phyloP scores from a whole-genome alignment of 2,888 invertebrate species.

The Nipponacmea schrenckii region DNA sequence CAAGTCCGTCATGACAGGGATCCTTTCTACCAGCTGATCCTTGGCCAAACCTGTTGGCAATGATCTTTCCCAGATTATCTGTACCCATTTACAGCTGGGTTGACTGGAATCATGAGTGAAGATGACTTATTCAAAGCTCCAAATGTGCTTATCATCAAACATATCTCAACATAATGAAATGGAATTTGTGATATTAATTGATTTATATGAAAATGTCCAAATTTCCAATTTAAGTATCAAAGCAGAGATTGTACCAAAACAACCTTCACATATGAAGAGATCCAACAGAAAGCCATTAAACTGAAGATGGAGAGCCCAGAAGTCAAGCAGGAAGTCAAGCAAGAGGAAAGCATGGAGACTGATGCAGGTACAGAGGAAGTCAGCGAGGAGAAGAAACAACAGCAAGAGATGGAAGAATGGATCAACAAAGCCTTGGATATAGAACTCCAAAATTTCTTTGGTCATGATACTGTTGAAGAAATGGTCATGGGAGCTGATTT shows the following conservation, averaged over 20 bases:
- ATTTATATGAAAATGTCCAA: too few relatives aligned
- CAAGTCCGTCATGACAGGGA: too few relatives aligned
- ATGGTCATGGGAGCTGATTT: slow-evolving; percentile 1
- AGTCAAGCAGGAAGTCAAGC: background rate
- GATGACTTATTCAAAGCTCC: too few relatives aligned
- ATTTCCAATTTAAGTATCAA: background rate
- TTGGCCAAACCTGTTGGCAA: too few relatives aligned
- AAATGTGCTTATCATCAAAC: too few relatives aligned
- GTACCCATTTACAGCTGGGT: too few relatives aligned
- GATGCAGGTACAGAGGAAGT: background rate
- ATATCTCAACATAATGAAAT: too few relatives aligned
- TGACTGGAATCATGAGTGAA: too few relatives aligned
- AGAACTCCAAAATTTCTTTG: background rate
- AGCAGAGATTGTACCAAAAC: background rate
- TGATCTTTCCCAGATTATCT: too few relatives aligned
- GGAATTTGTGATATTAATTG: too few relatives aligned
- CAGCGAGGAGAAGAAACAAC: background rate
- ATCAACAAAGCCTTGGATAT: background rate
- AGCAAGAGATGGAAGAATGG: slow-evolving; percentile 2
- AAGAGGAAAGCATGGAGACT: background rate
- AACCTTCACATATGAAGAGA: background rate
- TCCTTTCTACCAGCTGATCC: too few relatives aligned
- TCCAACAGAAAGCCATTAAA: slow-evolving; percentile 3
- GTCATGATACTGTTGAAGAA: background rate
- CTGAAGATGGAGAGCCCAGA: background rate